phyloP scores from a whole-genome alignment of 2,797 vertebrate species.

The Mormyrus hasselquistii region DNA sequence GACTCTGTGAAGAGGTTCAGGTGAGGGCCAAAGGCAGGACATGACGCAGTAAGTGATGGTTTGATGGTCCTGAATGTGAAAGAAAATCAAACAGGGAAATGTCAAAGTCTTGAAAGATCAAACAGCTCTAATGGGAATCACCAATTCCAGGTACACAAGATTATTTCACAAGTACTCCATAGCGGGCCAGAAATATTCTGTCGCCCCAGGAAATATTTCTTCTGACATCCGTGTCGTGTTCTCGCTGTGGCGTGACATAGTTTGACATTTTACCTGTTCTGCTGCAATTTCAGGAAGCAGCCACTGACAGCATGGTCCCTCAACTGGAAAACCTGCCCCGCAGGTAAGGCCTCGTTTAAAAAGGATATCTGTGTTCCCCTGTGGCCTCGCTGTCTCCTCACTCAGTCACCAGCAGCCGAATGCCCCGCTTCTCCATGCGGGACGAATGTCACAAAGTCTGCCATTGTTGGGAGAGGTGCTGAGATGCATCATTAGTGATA shows the following conservation, averaged over 20 bases:
- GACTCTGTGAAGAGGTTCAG: background rate
- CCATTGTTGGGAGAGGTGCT: background rate
- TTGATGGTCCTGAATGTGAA: background rate
- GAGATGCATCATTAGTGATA: background rate
- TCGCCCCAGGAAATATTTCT: conserved; percentile 41
- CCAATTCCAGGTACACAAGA: background rate
- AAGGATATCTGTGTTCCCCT: conserved; percentile 3
- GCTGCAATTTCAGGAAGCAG: conserved; percentile 38
- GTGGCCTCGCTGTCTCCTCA: background rate
- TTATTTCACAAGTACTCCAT: background rate
- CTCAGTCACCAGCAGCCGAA: background rate
- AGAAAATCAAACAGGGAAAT: background rate
- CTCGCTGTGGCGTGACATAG: conserved; percentile 36
- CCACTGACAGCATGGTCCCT: conserved; percentile 32
- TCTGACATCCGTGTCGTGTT: conserved; percentile 43
- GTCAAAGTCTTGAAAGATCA: background rate
- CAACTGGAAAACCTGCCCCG: conserved; percentile 32
- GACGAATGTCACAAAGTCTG: background rate
- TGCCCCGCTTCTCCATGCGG: too few species aligned
- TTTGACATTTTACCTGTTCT: conserved; percentile 46
- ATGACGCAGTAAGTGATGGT: background rate
- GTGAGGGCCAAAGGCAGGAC: background rate
- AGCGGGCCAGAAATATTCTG: conserved; percentile 25
- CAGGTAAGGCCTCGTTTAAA: conserved; percentile 17
- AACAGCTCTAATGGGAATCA: conserved; percentile 7